Evolutionary conservation across 2,797 vertebrate genomes (phyloP).

Genomic region (Iguana delicatissima): DNA sequence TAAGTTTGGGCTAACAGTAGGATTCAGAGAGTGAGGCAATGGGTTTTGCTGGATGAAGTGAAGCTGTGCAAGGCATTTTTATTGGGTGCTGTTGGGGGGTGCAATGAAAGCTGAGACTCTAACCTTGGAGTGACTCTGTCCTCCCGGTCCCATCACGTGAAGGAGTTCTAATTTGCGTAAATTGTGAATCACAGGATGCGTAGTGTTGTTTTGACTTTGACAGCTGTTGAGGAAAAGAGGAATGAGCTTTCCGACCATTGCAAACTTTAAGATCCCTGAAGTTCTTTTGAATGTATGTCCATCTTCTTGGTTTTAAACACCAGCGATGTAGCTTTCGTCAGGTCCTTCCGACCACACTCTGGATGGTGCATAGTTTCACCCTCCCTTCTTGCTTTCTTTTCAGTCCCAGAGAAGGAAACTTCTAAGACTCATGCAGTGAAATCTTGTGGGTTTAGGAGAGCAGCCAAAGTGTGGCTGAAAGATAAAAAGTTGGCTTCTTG

Average conservation of each 20-base stretch:
- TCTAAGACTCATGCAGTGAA: background rate
- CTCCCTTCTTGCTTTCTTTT: background rate
- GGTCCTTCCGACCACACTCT: background rate
- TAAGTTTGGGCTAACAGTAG: too few relatives aligned
- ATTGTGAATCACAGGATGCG: background rate
- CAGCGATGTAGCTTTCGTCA: background rate
- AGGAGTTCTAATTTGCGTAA: background rate
- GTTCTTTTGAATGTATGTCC: background rate
- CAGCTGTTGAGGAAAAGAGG: background rate
- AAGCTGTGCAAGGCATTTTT: background rate
- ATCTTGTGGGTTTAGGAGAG: background rate
- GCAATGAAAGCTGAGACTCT: background rate
- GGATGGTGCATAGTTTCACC: background rate
- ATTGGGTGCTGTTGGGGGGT: background rate
- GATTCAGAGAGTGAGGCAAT: background rate
- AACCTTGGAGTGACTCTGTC: background rate
- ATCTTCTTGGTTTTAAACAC: fast-evolving
- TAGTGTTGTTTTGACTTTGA: background rate
- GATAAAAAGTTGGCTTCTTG: background rate
- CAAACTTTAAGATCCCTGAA: background rate
- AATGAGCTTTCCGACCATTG: background rate
- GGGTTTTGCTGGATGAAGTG: background rate
- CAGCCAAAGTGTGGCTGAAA: background rate
- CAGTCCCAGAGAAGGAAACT: background rate
- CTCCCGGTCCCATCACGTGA: background rate